A percentile compares a stretch with the other conserved stretches of the same genome.
Evolutionary conservation across 1,140 invertebrate species (phyloP).

Genomic region (Parapsyche elsis): DNA sequence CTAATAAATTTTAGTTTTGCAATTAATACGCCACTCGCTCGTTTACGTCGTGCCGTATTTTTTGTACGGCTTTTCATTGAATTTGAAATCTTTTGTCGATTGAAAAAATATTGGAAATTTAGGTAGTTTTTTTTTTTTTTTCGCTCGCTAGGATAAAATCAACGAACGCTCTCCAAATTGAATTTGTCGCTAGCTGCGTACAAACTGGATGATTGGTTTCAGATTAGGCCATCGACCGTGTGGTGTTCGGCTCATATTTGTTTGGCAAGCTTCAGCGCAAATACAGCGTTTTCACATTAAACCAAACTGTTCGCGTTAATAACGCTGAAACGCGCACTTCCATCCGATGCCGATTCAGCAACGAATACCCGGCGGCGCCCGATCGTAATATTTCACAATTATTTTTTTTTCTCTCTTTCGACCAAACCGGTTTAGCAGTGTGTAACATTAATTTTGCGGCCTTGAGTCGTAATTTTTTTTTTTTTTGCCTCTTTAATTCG

Average conservation of each 20-base stretch:
- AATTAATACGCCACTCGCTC: not conserved
- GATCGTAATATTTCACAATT: constrained; percentile 10
- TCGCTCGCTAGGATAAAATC: no score
- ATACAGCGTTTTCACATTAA: not conserved
- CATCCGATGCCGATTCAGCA: not conserved
- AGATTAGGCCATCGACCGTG: not conserved
- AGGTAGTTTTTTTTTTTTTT: no score
- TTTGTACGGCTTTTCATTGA: no score
- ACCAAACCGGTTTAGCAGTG: not conserved
- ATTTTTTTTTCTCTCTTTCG: no score
- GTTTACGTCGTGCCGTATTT: no score
- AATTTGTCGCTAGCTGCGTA: no score
- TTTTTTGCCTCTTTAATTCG: not conserved
- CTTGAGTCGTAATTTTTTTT: constrained; percentile 6
- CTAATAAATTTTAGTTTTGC: not conserved
- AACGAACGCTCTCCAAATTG: no score
- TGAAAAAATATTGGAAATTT: no score
- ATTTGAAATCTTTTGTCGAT: no score
- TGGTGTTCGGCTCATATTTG: not conserved
- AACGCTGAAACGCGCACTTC: not conserved
- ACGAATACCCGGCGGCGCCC: not conserved
- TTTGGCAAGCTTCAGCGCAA: not conserved
- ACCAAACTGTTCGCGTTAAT: not conserved
- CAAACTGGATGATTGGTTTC: constrained; percentile 8
- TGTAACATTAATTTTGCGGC: constrained; percentile 9